Evolutionary conservation across 2,797 vertebrate species (phyloP), one percentile per base, ranked within the genome.

Genomic region (Odontamblyopus lacepedii): DNA sequence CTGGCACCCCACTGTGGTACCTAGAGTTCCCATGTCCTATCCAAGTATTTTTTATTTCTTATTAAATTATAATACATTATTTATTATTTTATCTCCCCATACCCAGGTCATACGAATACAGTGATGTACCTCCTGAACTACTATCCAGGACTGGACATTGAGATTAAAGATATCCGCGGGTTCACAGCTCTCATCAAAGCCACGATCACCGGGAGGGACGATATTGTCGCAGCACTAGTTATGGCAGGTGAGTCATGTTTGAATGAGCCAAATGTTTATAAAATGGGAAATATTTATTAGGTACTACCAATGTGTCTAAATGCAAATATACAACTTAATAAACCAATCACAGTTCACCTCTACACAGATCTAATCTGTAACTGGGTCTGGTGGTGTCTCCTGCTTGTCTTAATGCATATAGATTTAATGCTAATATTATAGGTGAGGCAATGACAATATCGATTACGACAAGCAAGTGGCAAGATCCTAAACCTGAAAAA

Each of bases 111-210:
- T 0, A 9, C 88, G 74, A 91, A 81, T 82, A 94, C 96, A 4
- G 91, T 96, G 72, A 95, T 92, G 88, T 95, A 95, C 77, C 93
- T 97, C 75, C 92, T 97, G 8, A 96, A 96, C 85, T 97, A 95
- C 82, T 98, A 79, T 19, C 75, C 92, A 0, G 89, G 86, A 0
- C 79, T 95, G 6, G 93, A 98, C 79, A 87, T 94, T 64, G 96
- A 97, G 81, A 87, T 87, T 72, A 80, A 80, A 50, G 96, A 97
- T 62, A 87, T 85, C 1, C 89, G 95, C 19, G 96, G 96, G 0
- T 95, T 96, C 81, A 97, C 96, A 0, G 96, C 96, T 0, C 90
- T 97, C 86, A 97, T 97, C 92, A 97, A 97, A 91, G 95, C 96
- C 0, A 94, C 96, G 0, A 92, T 96, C 81, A 94, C 92, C 32